Evolutionary conservation across 2,797 vertebrate genomes (phyloP), one percentile per base, ranked within the genome.

Genomic region (Brachymystax lenok): DNA sequence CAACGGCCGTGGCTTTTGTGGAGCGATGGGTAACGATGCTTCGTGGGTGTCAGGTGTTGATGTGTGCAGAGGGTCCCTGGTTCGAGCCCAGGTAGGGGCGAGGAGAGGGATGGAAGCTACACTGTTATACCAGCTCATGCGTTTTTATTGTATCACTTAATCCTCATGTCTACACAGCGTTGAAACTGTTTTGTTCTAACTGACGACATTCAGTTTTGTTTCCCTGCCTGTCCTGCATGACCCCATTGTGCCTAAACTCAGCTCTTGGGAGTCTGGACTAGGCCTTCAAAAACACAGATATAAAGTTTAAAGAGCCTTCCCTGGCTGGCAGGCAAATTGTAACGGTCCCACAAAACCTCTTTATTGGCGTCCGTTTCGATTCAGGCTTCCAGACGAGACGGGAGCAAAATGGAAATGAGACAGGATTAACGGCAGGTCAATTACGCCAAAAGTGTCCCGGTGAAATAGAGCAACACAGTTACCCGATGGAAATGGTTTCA

Each of bases 291-390:
- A 33, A 56, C 17, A 28, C 10, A 56, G 52, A 56, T 52, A 56
- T 77, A 17, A 68, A 35, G 76, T 87, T 82, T 80, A 74, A 76
- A 84, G 82, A 61, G 59, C 71, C 73, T 80, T 59, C 54, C 54
- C 54, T 59, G 17, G 54, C 56, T 76, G 80, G 69, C 76, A 81
- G 51, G 40, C 59, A 81, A 86, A 85, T 70, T 74, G 21, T 71
- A 77, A 88, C 66, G 66, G 76, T 69, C 73, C 85, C 54, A 56
- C 84, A 67, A 80, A 33, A 52, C 72, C 63, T 81, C 76, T 74
- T 79, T 24, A 78, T 78, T 73, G 54, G 40, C 17, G 35, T 52
- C 80, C 77, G 74, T 52, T 79, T 61, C 4, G 12, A 70, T 74
- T 19, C 46, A 76, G 68, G 66, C 59, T 77, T 74, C 74, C 71